Conservation (phyloP, 2,888 invertebrate species). For the Amblyteles armatorius region DNA sequence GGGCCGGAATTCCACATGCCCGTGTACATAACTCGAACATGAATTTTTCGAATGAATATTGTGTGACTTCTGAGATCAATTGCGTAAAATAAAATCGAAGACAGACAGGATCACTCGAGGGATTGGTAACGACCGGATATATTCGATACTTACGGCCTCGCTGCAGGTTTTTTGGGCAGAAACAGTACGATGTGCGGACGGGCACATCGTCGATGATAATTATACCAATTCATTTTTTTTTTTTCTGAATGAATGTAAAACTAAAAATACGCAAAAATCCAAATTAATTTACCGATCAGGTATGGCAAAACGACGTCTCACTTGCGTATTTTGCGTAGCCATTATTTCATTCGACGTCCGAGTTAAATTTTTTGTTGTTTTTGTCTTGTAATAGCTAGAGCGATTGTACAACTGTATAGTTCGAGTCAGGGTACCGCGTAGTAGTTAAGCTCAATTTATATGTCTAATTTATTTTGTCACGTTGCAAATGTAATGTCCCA, state of each 20-base stretch:
- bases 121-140: background rate
- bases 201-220: conserved; percentile 34
- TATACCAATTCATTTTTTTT: conserved; percentile 12
- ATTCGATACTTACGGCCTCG: conserved; percentile 48
- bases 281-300: conserved; percentile 28
- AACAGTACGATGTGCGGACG: conserved; percentile 10
- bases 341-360: conserved; percentile 39
- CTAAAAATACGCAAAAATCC: conserved; percentile 12
- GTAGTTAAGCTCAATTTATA: conserved; percentile 64
- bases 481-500: conserved; percentile 67
- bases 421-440: conserved; percentile 67
- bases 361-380: conserved; percentile 34
- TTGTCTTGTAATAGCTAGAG: conserved; percentile 39
- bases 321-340: conserved; percentile 39
- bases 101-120: conserved; percentile 31
- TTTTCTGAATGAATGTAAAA: conserved; percentile 10
- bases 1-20: conserved; percentile 41
- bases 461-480: conserved; percentile 66
- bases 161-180: conserved; percentile 23
- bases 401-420: conserved; percentile 68
- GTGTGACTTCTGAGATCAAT: conserved; percentile 61
- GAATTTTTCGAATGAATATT: conserved; percentile 39
- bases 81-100: conserved; percentile 54
- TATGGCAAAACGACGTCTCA: conserved; percentile 30
- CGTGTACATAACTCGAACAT: conserved; percentile 23